These are phyloP conservation scores for Heteromormyrus szaboi DNA, from an alignment of 2,797 vertebrate species.

Conservation along the genomic window DNA sequence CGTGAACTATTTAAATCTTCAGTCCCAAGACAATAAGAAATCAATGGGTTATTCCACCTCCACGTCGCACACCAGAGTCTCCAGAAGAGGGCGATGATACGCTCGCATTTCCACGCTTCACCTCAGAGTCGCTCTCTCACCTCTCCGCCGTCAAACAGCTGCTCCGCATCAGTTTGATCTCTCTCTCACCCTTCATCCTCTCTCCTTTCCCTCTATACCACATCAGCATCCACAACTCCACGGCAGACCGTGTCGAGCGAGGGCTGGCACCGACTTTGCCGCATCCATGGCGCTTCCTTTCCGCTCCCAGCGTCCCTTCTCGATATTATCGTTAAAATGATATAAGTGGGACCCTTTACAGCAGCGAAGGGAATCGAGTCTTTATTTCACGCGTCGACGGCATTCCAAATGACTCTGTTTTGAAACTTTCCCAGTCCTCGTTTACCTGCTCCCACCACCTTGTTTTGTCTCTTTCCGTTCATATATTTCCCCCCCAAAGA, in stretches of 20 bases:
- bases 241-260: conserved; percentile 8
- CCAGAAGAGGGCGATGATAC: conserved; percentile 46
- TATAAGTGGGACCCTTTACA: conserved; percentile 25
- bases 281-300: conserved; percentile 43
- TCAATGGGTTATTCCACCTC: conserved; percentile 1
- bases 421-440: conserved; percentile 38
- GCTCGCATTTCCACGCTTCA: conserved; percentile 3
- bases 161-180: conserved; percentile 15
- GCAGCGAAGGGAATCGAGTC: neutral
- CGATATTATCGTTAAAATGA: conserved; percentile 37
- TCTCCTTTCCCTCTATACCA: conserved; percentile 15
- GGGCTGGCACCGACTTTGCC: conserved; percentile 30
- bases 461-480: neutral
- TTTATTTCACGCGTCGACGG: conserved; percentile 18
- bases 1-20: neutral
- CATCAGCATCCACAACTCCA: conserved; percentile 21
- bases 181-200: conserved; percentile 18
- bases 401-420: conserved; percentile 25
- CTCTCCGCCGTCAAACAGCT: conserved; percentile 17
- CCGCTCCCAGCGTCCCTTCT: conserved; percentile 28
- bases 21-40: neutral
- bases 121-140: neutral
- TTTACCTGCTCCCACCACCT: conserved; percentile 9
- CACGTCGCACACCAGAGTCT: conserved; percentile 19
- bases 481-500: neutral